A percentile compares a stretch with the other conserved stretches of the same genome.
Conservation (phyloP, 1,140 invertebrate species). For the Procambarus virginalis region DNA sequence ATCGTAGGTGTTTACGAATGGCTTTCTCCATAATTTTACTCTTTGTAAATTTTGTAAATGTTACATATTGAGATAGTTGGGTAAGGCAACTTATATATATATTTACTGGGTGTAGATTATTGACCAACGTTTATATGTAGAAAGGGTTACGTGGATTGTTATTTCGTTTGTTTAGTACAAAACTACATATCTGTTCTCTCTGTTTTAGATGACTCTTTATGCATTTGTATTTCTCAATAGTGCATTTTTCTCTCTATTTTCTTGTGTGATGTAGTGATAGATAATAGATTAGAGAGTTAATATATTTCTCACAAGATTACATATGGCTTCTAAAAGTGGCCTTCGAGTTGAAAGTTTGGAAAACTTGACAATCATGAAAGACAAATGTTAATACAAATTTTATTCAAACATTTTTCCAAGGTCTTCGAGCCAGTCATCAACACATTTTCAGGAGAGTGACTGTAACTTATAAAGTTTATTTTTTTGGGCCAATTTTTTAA, state of each 20-base stretch:
- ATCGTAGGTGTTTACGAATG: no score
- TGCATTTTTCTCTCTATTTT: slow-evolving; percentile 43
- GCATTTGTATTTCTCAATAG: slow-evolving; percentile 51
- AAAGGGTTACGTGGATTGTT: slow-evolving; percentile 45
- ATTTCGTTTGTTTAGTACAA: slow-evolving; percentile 54
- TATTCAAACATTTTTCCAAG: slow-evolving; percentile 13
- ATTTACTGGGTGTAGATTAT: slow-evolving; percentile 50
- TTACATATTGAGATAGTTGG: slow-evolving; percentile 57
- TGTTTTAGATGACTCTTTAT: slow-evolving; percentile 1
- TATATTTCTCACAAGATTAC: neutral
- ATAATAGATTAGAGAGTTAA: slow-evolving; percentile 8
- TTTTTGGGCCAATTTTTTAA: no score
- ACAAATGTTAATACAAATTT: slow-evolving; percentile 13
- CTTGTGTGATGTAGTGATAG: slow-evolving; percentile 48
- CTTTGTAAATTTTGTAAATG: slow-evolving; percentile 52
- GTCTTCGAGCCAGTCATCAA: no score
- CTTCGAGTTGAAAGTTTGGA: neutral
- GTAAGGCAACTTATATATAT: slow-evolving; percentile 53
- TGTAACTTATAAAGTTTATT: no score
- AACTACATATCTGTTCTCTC: slow-evolving; percentile 52
- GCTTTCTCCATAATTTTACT: neutral
- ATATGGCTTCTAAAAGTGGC: neutral
- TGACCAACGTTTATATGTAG: slow-evolving; percentile 38
- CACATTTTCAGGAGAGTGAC: no score
- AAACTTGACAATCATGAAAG: neutral